phyloP scores from a whole-genome alignment of 1,140 invertebrate genomes.

The Drosophila ogumai region DNA sequence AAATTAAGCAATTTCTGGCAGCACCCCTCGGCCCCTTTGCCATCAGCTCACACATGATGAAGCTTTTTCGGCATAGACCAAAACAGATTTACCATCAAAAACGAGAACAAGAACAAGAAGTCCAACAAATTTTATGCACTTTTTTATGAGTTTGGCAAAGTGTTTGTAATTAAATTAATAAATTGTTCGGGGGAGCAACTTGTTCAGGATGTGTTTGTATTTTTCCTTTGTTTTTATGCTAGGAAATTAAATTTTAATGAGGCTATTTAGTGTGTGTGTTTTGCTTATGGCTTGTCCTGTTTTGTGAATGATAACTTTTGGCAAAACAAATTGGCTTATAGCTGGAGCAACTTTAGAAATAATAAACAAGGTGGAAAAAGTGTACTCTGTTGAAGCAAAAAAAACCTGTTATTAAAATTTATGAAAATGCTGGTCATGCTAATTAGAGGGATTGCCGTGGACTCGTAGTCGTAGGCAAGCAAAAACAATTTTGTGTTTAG shows the following conservation, averaged over 20 bases:
- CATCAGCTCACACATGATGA: constrained; percentile 53
- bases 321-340: constrained; percentile 32
- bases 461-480: too few relatives aligned
- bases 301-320: constrained; percentile 35
- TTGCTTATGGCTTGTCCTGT: constrained; percentile 22
- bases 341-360: constrained; percentile 17
- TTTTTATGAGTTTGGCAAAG: constrained; percentile 72
- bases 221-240: constrained; percentile 40
- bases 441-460: background rate
- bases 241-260: constrained; percentile 66
- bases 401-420: background rate
- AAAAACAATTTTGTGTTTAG: background rate
- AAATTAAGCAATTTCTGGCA: constrained; percentile 73
- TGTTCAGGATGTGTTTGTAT: constrained; percentile 17
- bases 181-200: constrained; percentile 50
- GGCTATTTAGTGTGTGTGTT: constrained; percentile 41
- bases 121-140: constrained; percentile 71
- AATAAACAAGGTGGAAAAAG: constrained; percentile 7
- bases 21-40: background rate
- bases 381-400: background rate
- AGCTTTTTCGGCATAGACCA: constrained; percentile 57
- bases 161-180: constrained; percentile 79
- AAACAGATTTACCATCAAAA: constrained; percentile 64
- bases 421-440: too few relatives aligned
- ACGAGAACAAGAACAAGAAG: constrained; percentile 28